Percentiles rank a stretch among this genome's conserved stretches.
Evolutionary conservation across 2,888 invertebrate species (phyloP).

Genomic region (Brachynemurus nebulosus): DNA sequence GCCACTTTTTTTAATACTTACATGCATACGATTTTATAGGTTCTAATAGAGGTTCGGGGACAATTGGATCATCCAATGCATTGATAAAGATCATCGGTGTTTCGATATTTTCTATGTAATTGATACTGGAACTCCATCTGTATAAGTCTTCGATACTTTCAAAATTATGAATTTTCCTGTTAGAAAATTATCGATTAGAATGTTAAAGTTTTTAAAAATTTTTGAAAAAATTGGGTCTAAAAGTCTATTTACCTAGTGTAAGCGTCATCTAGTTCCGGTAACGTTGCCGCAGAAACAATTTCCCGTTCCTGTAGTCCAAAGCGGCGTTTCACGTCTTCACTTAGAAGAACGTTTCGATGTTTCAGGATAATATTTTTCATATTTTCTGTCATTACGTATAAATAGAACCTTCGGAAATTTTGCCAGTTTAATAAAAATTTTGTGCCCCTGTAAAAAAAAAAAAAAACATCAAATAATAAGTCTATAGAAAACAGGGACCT

Average conservation of each 20-base stretch:
- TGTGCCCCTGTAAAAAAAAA: conserved; percentile 52
- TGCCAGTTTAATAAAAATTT: conserved; percentile 75
- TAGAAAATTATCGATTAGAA: conserved; percentile 19
- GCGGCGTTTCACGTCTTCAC: conserved; percentile 53
- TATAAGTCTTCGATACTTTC: conserved; percentile 65
- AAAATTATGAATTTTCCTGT: conserved; percentile 62
- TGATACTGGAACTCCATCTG: conserved; percentile 69
- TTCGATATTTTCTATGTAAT: conserved; percentile 63
- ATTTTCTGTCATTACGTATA: conserved; percentile 88
- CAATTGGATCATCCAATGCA: conserved; percentile 81
- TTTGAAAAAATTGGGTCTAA: neutral
- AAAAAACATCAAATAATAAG: neutral
- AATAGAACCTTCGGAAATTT: conserved; percentile 76
- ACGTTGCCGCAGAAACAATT: conserved; percentile 73
- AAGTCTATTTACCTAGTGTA: conserved; percentile 48
- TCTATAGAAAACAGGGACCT: neutral
- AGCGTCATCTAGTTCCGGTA: conserved; percentile 79
- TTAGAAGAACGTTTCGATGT: conserved; percentile 63
- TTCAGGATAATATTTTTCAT: conserved; percentile 76
- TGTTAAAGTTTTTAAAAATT: neutral
- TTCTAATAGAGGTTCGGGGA: conserved; percentile 62
- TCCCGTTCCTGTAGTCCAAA: conserved; percentile 62
- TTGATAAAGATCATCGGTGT: conserved; percentile 87
- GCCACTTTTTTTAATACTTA: conserved; percentile 34
- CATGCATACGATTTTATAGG: conserved; percentile 62